Evolutionary conservation across 2,888 invertebrate genomes (phyloP).

Genomic region (Chrysotoxum bicinctum): DNA sequence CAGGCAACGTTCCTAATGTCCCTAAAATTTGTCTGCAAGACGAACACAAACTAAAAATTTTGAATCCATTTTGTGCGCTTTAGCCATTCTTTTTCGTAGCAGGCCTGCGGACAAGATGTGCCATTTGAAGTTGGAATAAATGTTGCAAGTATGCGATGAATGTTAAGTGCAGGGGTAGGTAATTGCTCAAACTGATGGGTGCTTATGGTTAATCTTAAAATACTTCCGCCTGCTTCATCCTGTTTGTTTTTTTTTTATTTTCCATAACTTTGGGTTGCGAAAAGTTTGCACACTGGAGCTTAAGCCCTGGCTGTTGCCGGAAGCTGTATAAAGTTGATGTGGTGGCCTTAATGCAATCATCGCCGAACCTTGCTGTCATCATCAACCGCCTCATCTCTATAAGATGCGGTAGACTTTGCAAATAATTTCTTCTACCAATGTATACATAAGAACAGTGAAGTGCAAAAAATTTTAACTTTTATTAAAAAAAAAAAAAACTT

Average conservation of each 20-base stretch:
- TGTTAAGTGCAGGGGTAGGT: slow-evolving; percentile 18
- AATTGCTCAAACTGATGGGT: slow-evolving; percentile 25
- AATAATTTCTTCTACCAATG: slow-evolving; percentile 8
- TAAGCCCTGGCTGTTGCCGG: slow-evolving; percentile 18
- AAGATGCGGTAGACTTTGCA: slow-evolving; percentile 48
- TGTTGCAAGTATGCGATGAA: slow-evolving; percentile 31
- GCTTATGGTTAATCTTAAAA: slow-evolving; percentile 34
- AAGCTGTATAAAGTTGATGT: slow-evolving; percentile 43
- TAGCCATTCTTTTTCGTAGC: neutral
- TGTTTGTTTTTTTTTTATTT: neutral
- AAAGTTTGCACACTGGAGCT: slow-evolving; percentile 10
- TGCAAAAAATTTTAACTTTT: neutral
- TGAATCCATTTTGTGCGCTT: slow-evolving; percentile 27
- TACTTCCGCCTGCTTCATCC: neutral
- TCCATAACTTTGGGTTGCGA: slow-evolving; percentile 8
- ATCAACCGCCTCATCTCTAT: neutral
- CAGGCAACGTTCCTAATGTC: neutral
- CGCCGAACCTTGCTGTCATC: slow-evolving; percentile 28
- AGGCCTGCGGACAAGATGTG: neutral
- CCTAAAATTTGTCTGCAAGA: slow-evolving; percentile 11
- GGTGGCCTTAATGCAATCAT: slow-evolving; percentile 43
- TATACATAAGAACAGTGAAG: neutral
- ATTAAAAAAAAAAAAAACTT: no score
- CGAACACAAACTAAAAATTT: slow-evolving; percentile 14
- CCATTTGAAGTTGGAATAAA: slow-evolving; percentile 20